phyloP scores from a whole-genome alignment of 2,113 vertebrate species.

The Hemichromis elongatus region DNA sequence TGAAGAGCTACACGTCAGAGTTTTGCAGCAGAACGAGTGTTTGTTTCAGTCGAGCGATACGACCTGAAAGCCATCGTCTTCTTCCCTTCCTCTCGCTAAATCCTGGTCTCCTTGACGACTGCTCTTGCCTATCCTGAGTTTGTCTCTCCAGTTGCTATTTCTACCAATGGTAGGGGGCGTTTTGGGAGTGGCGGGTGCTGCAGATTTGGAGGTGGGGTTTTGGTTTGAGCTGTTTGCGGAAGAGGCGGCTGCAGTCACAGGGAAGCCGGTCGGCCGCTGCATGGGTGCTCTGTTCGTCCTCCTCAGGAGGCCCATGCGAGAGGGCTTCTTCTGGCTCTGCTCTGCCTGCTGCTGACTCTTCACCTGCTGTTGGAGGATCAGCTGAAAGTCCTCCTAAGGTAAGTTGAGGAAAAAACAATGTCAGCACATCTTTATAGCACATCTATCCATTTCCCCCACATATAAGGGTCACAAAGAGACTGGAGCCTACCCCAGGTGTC shows the following conservation, averaged over 20 bases:
- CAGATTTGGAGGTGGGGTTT: constrained; percentile 2
- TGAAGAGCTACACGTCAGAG: background rate
- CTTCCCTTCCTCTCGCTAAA: background rate
- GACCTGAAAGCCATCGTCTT: constrained; percentile 39
- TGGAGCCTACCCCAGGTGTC: background rate
- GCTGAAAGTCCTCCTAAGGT: constrained; percentile 78
- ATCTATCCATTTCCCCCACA: background rate
- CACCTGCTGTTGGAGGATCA: constrained; percentile 74
- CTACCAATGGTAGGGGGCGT: background rate
- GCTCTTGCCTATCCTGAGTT: constrained; percentile 32
- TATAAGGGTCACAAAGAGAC: background rate
- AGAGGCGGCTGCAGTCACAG: background rate
- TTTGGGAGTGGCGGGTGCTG: background rate
- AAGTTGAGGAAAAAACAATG: background rate
- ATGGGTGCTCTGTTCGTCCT: constrained; percentile 40
- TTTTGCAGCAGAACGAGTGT: background rate
- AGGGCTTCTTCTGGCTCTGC: constrained; percentile 48
- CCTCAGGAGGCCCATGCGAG: constrained; percentile 53
- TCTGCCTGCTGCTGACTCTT: constrained; percentile 74
- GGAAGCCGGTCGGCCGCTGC: constrained; percentile 25
- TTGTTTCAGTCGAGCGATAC: constrained; percentile 54
- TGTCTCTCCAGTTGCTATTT: constrained; percentile 54
- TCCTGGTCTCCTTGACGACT: background rate
- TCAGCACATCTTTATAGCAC: background rate
- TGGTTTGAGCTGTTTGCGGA: constrained; percentile 21